Percentiles rank a stretch among this genome's conserved stretches.
Evolutionary conservation across 2,113 vertebrate species (phyloP).

Genomic region (Mormyrus iriodes): DNA sequence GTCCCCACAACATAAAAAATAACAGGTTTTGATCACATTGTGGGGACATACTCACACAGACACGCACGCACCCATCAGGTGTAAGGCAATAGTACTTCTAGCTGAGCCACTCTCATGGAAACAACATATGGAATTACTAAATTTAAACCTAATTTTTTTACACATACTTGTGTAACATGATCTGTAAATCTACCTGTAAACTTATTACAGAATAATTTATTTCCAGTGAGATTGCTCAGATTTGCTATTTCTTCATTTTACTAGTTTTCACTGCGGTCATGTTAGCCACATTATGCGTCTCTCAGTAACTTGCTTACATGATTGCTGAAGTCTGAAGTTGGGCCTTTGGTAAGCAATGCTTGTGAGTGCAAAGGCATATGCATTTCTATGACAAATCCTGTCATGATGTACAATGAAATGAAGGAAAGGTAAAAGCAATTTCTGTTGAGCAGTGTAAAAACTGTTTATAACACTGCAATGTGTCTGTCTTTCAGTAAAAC

Average conservation of each 20-base stretch:
- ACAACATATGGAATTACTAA: neutral
- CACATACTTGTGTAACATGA: neutral
- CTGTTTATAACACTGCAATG: neutral
- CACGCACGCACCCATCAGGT: neutral
- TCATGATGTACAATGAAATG: neutral
- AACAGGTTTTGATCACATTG: neutral
- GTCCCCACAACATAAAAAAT: neutral
- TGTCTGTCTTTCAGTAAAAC: neutral
- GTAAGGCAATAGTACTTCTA: neutral
- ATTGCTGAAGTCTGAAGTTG: neutral
- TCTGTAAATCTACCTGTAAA: neutral
- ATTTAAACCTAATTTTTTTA: neutral
- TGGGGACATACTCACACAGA: neutral
- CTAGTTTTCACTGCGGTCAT: neutral
- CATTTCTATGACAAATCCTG: neutral
- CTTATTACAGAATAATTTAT: neutral
- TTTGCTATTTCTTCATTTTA: neutral
- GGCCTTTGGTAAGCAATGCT: neutral
- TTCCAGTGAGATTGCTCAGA: neutral
- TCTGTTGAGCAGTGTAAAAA: neutral
- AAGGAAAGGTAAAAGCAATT: neutral
- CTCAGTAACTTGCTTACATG: neutral
- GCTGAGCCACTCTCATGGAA: neutral
- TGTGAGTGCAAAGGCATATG: neutral
- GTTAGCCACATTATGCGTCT: neutral